Evolutionary conservation across 2,113 vertebrate genomes (phyloP).

Genomic region (Pipa parva): DNA sequence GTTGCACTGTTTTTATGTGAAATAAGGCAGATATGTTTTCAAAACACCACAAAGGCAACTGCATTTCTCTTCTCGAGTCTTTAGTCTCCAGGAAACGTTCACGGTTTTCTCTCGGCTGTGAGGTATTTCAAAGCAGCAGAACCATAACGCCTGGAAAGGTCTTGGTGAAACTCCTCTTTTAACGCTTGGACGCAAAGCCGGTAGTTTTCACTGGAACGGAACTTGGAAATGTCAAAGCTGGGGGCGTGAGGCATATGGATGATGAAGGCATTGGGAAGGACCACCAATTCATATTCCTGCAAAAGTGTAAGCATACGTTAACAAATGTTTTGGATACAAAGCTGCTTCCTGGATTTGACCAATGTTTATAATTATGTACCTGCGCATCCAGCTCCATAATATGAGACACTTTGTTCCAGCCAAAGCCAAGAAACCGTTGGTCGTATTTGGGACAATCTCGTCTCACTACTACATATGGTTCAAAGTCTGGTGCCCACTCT

Average conservation of each 20-base stretch:
- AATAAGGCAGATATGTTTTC: constrained; percentile 24
- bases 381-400: constrained; percentile 91
- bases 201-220: constrained; percentile 81
- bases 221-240: constrained; percentile 93
- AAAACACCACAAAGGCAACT: not conserved
- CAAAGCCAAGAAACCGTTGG: constrained; percentile 90
- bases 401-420: constrained; percentile 97
- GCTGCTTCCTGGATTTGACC: not conserved
- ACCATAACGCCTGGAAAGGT: constrained; percentile 85
- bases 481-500: constrained; percentile 88
- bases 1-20: not conserved
- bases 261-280: constrained; percentile 91
- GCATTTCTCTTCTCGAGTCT: not conserved
- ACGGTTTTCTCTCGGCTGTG: constrained; percentile 80
- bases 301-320: not conserved
- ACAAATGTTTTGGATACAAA: too few relatives aligned
- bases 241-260: constrained; percentile 95
- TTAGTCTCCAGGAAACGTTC: constrained; percentile 6
- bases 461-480: constrained; percentile 90
- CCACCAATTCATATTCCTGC: constrained; percentile 87
- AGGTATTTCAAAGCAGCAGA: constrained; percentile 93
- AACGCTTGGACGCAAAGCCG: constrained; percentile 81
- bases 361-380: constrained; percentile 58
- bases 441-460: constrained; percentile 88
- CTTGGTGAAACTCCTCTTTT: constrained; percentile 94